Evolutionary conservation across 1,140 invertebrate genomes (phyloP).

Genomic region (Proales similis): DNA sequence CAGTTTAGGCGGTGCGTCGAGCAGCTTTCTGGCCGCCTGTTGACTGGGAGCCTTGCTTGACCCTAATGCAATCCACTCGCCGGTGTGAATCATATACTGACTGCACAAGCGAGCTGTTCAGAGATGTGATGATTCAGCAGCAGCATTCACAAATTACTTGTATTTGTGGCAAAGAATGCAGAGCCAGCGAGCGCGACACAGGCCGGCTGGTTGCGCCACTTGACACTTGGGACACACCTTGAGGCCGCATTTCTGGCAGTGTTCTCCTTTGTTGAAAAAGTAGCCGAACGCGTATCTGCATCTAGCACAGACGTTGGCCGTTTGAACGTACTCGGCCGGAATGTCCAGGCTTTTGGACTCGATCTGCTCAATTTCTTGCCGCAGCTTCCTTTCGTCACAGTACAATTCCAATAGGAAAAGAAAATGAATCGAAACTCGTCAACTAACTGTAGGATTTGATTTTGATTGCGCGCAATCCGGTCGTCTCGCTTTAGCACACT

Average conservation of each 20-base stretch:
- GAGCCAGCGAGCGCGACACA: slow-evolving; percentile 4
- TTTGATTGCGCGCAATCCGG: not conserved
- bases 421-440: too few relatives aligned
- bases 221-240: slow-evolving; percentile 42
- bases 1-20: not conserved
- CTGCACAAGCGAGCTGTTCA: not conserved
- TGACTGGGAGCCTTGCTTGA: not conserved
- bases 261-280: slow-evolving; percentile 42
- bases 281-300: slow-evolving; percentile 41
- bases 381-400: slow-evolving; percentile 21
- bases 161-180: slow-evolving; percentile 34
- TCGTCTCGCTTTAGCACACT: not conserved
- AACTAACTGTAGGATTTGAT: too few relatives aligned
- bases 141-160: slow-evolving; percentile 1
- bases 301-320: slow-evolving; percentile 42
- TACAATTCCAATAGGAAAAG: too few relatives aligned
- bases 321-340: slow-evolving; percentile 19
- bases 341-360: slow-evolving; percentile 34
- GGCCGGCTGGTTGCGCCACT: slow-evolving; percentile 15
- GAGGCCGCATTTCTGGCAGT: slow-evolving; percentile 42
- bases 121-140: not conserved
- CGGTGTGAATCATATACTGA: slow-evolving; percentile 29
- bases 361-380: slow-evolving; percentile 33
- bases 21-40: not conserved
- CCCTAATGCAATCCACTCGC: slow-evolving; percentile 3